Evolutionary conservation across 2,797 vertebrate genomes (phyloP), one percentile per base, ranked within the genome.

Genomic region (Sebastes oblongus): DNA sequence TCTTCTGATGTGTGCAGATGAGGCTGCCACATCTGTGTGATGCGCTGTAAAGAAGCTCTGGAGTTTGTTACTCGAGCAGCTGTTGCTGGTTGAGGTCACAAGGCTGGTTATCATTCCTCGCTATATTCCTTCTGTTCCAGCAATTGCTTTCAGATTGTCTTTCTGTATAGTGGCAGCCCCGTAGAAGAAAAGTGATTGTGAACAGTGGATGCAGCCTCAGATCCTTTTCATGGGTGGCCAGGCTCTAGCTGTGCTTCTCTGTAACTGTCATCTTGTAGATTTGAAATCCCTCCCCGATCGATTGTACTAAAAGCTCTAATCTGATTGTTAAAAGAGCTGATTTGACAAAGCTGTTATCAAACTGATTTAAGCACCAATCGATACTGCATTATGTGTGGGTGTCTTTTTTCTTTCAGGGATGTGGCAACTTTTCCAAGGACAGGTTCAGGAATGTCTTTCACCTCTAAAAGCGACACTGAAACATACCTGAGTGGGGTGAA

Each of bases 281-380:
- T 95, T 92, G 84, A 94, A 94, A 95, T 91, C 87, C 92, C 75
- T 85, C 86, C 76, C 46, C 82, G 42, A 95, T 96, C 94, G 94
- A 96, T 96, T 79, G 86, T 68, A 89, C 94, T 96, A 95, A 96
- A 96, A 96, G 94, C 95, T 93, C 84, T 96, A 96, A 96, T 96
- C 94, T 95, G 94, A 96, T 96, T 96, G 93, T 95, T 94, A 94
- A 95, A 96, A 95, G 94, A 95, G 96, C 95, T 95, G 95, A 96
- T 96, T 95, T 95, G 94, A 96, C 95, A 95, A 95, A 96, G 95
- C 95, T 91, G 93, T 95, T 96, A 96, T 96, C 94, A 95, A 94
- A 94, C 96, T 92, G 94, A 94, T 96, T 96, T 95, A 95, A 95
- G 95, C 89, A 92, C 86, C 92, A 86, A 95, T 95, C 95, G 93